Evolutionary conservation across 2,888 invertebrate species (phyloP), one percentile per base, ranked within the genome.

Genomic region (Lomographa bimaculata): DNA sequence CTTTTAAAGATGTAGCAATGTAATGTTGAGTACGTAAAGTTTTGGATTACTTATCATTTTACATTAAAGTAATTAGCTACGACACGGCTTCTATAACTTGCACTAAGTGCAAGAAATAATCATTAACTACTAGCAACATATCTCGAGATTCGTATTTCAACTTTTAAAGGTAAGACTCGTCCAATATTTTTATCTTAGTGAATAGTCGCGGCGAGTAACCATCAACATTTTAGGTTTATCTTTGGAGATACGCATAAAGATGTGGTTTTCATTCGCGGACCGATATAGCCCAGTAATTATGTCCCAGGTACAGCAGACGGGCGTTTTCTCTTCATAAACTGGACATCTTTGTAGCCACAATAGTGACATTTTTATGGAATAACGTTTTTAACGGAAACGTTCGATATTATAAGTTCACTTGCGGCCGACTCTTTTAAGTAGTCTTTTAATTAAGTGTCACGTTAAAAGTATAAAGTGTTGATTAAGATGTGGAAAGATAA

Each of bases 221-320:
- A 66, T 72, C 71, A 71, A 71, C 74, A 68, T 74, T 76, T 74
- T 73, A 77, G 75, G 71, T 77, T 77, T 80, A 80, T 82, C 79
- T 56, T 63, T 54, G 60, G 65, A 64, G 65, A 57, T 59, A 61
- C 57, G 59, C 72, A 74, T 79, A 81, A 82, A 79, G 71, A 74
- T 70, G 70, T 66, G 60, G 65, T 74, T 64, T 80, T 81, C 74
- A 82, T 78, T 75, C 69, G 73, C 54, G 61, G 62, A 67, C 60
- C 70, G 70, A 67, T 71, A 72, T 61, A 46, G 64, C 67, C 59
- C 62, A 53, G 73, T 77, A 77, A 75, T 78, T 74, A 74, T 64
- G 65, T 57, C 54, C 50, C 44, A 42, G 57, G 52, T 46, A 52
- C 39, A 38, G 47, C 61, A 61, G 56, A 60, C 65, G 54, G 50